Conservation (phyloP, 2,888 invertebrate genomes). For the Papilio protenor region DNA sequence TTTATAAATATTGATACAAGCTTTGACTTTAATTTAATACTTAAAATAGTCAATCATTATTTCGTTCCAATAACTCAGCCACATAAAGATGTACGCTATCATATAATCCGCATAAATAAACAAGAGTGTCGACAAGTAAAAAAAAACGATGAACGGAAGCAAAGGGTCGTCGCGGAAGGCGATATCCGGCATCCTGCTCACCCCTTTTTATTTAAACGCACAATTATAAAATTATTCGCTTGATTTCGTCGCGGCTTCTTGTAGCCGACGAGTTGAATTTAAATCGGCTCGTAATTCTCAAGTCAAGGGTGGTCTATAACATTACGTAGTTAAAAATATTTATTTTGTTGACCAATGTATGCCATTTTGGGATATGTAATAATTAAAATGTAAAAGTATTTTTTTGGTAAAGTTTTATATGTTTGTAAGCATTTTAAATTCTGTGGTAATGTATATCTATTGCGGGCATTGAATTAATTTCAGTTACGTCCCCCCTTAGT, state of each 20-base stretch:
- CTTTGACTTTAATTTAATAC: too few species aligned
- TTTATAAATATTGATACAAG: too few species aligned
- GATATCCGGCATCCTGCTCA: slow-evolving; percentile 78
- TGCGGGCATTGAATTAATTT: too few species aligned
- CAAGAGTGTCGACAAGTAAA: slow-evolving; percentile 38
- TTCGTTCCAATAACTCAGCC: too few species aligned
- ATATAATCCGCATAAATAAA: slow-evolving; percentile 44
- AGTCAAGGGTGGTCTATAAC: slow-evolving; percentile 47
- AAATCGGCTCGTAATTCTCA: slow-evolving; percentile 58
- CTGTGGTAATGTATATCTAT: too few species aligned
- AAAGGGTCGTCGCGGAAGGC: slow-evolving; percentile 78
- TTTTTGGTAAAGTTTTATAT: neutral
- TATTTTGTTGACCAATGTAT: neutral
- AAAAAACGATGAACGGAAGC: slow-evolving; percentile 58
- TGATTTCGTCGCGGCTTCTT: slow-evolving; percentile 66
- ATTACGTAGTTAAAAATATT: slow-evolving; percentile 40
- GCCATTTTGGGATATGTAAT: neutral
- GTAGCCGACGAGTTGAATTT: slow-evolving; percentile 62
- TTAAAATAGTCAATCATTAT: neutral
- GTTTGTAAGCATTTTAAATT: too few species aligned
- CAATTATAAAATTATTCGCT: slow-evolving; percentile 79
- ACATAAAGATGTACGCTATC: neutral
- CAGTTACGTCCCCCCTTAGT: too few species aligned
- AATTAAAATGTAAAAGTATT: neutral
- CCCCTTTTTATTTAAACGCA: slow-evolving; percentile 78